Conservation (phyloP, 2,888 invertebrate species). For the Polylopha cassiicola region DNA sequence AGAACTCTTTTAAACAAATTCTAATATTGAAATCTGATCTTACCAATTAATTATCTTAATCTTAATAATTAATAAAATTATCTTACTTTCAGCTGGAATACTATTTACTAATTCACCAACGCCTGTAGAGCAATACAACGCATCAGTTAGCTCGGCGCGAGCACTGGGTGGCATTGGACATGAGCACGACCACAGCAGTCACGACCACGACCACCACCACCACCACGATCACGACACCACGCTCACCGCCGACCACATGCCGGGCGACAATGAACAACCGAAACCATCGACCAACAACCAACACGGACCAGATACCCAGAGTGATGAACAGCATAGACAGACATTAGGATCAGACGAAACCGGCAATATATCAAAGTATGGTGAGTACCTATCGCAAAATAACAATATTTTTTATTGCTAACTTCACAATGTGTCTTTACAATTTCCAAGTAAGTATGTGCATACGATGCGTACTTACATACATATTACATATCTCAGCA, state of each 20-base stretch:
- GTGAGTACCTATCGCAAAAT: conserved; percentile 66
- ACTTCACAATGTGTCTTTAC: neutral
- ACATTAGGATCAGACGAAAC: conserved; percentile 47
- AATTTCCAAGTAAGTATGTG: too few species aligned
- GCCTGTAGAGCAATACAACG: conserved; percentile 72
- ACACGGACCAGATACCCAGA: conserved; percentile 40
- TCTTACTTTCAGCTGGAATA: conserved; percentile 79
- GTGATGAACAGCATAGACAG: conserved; percentile 40
- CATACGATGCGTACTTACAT: too few species aligned
- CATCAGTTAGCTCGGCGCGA: conserved; percentile 75
- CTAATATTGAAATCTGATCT: too few species aligned
- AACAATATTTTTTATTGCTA: conserved; percentile 2
- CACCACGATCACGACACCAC: conserved; percentile 27
- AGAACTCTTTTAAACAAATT: too few species aligned
- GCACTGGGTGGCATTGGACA: conserved; percentile 74
- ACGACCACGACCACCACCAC: conserved; percentile 21
- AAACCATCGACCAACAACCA: conserved; percentile 21
- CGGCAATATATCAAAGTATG: conserved; percentile 75
- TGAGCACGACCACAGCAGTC: conserved; percentile 24
- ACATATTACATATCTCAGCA: too few species aligned
- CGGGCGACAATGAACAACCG: conserved; percentile 22
- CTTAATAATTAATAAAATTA: conserved; percentile 9
- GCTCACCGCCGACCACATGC: conserved; percentile 29
- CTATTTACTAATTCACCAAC: conserved; percentile 81
- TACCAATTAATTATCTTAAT: too few species aligned